Evolutionary conservation across 92 coral and sea anemone species (phyloP), one percentile per base, ranked within the genome.

Genomic region (Actinernus sp.): DNA sequence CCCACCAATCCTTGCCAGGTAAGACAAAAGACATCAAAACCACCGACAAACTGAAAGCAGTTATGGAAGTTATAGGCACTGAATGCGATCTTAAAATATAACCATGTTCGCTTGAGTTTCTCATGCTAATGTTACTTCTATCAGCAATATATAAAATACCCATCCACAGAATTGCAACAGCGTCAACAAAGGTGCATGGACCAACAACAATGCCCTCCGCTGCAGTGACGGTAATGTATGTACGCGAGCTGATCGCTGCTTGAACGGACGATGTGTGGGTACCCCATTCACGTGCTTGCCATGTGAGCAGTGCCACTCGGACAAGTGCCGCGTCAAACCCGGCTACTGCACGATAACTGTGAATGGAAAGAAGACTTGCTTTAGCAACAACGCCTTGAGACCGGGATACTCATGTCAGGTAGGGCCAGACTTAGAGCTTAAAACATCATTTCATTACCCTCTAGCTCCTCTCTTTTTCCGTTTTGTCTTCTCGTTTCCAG

Each of bases 341-440:
- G 96, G 96, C 3, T 89, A 43, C 62, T 84, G 91, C 17, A 21
- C 38, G 0, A 74, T 83, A n/a, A 36, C 21, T 0, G 73, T 54
- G 11, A 49, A 58, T 6, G 86, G 86, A 23, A 55, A 11, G 14
- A 72, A 73, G 49, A 72, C 60, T 28, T 92, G 98, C 43, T 84
- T 75, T 46, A 50, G 43, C 10, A 64, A 88, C 32, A 70, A 85
- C n/a, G 52, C 54, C 22, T 19, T 88, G 4, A 77, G 96, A 26
- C 90, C 89, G 1, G 85, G 83, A 61, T 53, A 88, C 61, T 90
- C 87, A 0, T 92, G 98, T 49, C 98, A 92, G 92, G 98, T 92
- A 49, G 31, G 52, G 2, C 14, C 27, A 12, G 31, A 41, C 18
- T n/a, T n/a, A n/a, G n/a, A n/a, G n/a, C n/a, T n/a, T n/a, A n/a